Evolutionary conservation across 2,797 vertebrate species (phyloP), one percentile per base, ranked within the genome.

Genomic region (Eulemur albifrons): DNA sequence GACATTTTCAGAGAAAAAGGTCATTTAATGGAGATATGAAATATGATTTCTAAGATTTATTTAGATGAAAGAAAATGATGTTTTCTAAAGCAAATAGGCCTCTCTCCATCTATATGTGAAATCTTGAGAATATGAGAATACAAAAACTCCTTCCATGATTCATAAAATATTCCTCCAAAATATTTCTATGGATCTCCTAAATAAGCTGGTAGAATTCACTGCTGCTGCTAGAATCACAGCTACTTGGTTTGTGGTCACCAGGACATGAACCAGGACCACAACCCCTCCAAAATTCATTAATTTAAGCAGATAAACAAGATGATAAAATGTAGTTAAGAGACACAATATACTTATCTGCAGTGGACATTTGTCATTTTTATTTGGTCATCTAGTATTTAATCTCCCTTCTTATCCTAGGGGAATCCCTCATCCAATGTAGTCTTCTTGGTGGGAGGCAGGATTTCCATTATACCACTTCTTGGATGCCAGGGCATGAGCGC

Each of bases 221-320:
- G 20, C 52, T 81, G 15, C 50, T 85, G 25, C 10, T 48, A 43
- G 54, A 52, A 23, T 88, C 21, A 75, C 0, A 2, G 40, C 52
- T 67, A 54, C 45, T 72, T 85, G 67, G 73, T 73, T 85, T 32
- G 17, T 85, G 63, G 23, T 54, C 40, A 69, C 15, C 18, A 77
- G 75, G 10, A 9, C 27, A 13, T 50, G 50, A 90, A 25, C 12
- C 54, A 65, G 57, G n/a, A 63, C 13, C 35, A 84, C 2, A 4
- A 4, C 5, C 38, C 10, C 20, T 70, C 30, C 10, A 72, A 86
- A 54, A 88, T 69, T 6, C 67, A 82, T 35, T 73, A 15, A 73
- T 59, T 88, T 81, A 83, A 73, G 59, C 45, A 81, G 59, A 92
- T 72, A 83, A 93, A 95, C 11, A 67, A 88, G 21, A 25, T 70